Conservation (phyloP, 2,113 vertebrate genomes). For the Dicentrarchus labrax region DNA sequence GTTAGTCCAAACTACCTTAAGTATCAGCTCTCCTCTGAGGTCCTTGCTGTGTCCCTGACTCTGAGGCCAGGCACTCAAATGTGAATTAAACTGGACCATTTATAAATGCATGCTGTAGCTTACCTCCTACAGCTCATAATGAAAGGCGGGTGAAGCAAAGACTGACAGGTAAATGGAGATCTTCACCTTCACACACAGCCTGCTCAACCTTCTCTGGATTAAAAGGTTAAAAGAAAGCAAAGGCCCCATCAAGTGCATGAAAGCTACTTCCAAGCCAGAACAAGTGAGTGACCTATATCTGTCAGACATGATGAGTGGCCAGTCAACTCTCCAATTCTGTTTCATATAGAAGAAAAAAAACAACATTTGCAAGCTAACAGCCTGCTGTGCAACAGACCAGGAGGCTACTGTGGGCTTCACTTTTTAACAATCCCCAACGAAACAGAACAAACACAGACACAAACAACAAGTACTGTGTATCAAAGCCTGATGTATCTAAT, state of each 20-base stretch:
- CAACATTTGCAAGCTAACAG: background rate
- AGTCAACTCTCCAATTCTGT: background rate
- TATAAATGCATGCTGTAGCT: background rate
- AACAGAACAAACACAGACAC: background rate
- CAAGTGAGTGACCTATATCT: background rate
- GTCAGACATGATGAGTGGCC: background rate
- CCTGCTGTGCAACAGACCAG: background rate
- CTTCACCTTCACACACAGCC: constrained; percentile 6
- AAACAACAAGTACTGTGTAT: no score
- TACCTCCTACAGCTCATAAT: background rate
- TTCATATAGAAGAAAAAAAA: background rate
- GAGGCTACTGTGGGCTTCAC: background rate
- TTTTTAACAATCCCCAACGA: background rate
- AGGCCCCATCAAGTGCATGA: background rate
- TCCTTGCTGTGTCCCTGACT: background rate
- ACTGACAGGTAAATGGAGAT: constrained; percentile 7
- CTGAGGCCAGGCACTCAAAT: background rate
- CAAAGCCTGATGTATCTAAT: no score
- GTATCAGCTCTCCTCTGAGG: background rate
- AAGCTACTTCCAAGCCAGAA: background rate
- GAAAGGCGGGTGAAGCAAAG: background rate
- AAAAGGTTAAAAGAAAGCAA: background rate
- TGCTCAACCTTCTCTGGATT: background rate
- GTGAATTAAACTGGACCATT: background rate
- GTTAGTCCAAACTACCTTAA: no score